Percentiles rank a stretch among this genome's conserved stretches.
Conservation (phyloP, 2,113 vertebrate species). For the Myotis lucifugus region DNA sequence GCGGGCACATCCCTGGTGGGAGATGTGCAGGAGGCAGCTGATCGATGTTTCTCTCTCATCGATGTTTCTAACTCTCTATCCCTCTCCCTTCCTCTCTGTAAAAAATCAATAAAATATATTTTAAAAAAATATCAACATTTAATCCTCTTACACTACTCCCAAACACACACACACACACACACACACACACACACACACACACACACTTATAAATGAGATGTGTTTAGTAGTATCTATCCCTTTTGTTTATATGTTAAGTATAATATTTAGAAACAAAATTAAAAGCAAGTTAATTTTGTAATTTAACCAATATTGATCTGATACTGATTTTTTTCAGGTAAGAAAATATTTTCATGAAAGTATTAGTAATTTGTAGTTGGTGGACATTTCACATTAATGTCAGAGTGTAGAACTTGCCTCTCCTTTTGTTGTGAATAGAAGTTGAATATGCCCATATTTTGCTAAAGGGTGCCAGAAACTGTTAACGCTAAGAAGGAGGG, state of each 20-base stretch:
- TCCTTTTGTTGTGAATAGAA: neutral
- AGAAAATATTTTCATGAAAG: slow-evolving; percentile 4
- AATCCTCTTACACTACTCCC: neutral
- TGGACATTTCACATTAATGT: neutral
- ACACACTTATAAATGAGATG: neutral
- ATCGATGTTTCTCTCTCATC: no score
- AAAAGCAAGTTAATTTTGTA: slow-evolving; percentile 6
- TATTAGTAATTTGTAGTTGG: neutral
- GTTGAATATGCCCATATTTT: neutral
- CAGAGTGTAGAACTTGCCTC: neutral
- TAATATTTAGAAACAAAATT: neutral
- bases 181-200: neutral
- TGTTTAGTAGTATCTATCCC: neutral
- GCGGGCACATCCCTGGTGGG: no score
- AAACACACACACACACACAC: neutral
- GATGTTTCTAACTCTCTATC: no score
- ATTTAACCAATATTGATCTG: neutral
- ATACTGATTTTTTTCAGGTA: neutral
- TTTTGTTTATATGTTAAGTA: neutral
- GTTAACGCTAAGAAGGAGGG: neutral
- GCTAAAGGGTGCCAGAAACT: neutral
- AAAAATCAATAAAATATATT: no score
- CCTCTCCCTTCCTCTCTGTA: no score
- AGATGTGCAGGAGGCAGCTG: no score
- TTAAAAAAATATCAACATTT: neutral